Evolutionary conservation across 1,140 invertebrate species (phyloP), one percentile per base, ranked within the genome.

Genomic region (Solen grandis): DNA sequence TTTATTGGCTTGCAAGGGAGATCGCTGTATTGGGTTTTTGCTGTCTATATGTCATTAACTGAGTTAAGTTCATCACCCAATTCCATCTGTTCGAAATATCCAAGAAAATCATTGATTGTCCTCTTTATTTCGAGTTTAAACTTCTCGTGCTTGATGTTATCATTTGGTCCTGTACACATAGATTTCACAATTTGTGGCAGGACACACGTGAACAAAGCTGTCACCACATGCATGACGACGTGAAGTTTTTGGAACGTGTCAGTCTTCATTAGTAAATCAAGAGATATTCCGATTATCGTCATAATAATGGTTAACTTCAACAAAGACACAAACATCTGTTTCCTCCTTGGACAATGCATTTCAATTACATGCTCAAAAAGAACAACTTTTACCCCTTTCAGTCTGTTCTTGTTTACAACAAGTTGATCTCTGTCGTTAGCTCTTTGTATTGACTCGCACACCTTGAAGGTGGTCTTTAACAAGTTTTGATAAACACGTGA

Each of bases 331-430:
- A 75, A 62, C 27, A 63, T 29, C 22, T 63, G 60, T 27, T 63
- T 75, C 31, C 57, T 46, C 3, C 72, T 35, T 5, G 72, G 72
- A 22, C 2, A 52, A 54, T 75, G 72, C 27, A 31, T 62, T 52
- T 75, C 72, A 35, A 75, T 75, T 13, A 65, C 72, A 29, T 63
- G 57, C 27, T 75, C 72, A 75, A 75, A 75, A 25, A 75, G 27
- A 2, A 27, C 22, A 38, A 52, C 36, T 19, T 36, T 62, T 2
- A 75, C 52, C 2, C 33, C 72, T 29, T 65, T 52, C 16, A 13
- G 22, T 22, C 27, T 60, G 13, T 33, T 59, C 8, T 35, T n/a
- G 22, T 16, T 63, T 3, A 75, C 1, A 3, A 75, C 57, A 22
- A 75, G 57, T 19, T 29, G 14, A 0, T 62, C 33, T 14, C 4